phyloP scores from a whole-genome alignment of 2,888 invertebrate genomes.

The Polyommatus icarus region DNA sequence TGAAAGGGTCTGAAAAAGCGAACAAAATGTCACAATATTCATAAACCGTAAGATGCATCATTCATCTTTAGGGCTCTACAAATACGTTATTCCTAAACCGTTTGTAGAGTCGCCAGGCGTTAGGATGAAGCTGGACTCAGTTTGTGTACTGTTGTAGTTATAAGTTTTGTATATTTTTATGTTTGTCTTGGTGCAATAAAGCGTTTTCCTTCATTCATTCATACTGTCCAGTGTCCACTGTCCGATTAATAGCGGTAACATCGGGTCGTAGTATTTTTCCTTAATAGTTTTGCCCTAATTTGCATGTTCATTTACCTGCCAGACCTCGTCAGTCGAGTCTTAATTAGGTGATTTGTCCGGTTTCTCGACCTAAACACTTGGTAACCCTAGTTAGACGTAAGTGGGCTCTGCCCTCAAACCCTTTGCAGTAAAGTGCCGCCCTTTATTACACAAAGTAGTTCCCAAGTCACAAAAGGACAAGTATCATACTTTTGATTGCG shows the following conservation, averaged over 20 bases:
- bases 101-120: neutral
- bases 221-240: neutral
- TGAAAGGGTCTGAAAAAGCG: neutral
- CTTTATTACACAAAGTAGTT: slow-evolving; percentile 28
- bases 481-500: slow-evolving; percentile 20
- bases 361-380: neutral
- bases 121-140: neutral
- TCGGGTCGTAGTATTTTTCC: neutral
- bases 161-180: no score
- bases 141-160: neutral
- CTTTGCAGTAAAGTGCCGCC: slow-evolving; percentile 25
- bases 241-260: neutral
- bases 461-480: slow-evolving; percentile 3
- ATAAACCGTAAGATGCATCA: neutral
- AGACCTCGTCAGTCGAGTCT: neutral
- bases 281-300: neutral
- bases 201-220: no score
- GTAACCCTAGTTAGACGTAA: slow-evolving; percentile 4
- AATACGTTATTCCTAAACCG: neutral
- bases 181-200: no score
- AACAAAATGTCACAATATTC: slow-evolving; percentile 17
- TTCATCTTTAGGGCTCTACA: slow-evolving; percentile 15
- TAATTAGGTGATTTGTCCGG: neutral
- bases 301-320: neutral
- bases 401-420: neutral